These are phyloP conservation scores for Lasioglossum malachurum DNA, from an alignment of 2,888 invertebrate species.

Conservation along the genomic window DNA sequence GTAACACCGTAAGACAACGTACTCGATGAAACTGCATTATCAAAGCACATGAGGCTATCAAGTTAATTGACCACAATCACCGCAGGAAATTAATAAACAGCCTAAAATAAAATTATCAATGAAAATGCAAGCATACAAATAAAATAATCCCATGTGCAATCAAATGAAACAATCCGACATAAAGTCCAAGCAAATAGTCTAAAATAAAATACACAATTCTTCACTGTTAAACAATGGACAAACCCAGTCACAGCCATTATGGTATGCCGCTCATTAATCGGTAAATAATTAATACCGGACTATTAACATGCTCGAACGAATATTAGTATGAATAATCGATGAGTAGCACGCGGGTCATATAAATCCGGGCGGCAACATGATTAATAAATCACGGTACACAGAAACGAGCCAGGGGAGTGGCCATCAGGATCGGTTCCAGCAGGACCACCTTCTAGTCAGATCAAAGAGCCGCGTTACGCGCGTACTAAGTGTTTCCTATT, in stretches of 20 bases:
- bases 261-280: background rate
- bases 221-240: background rate
- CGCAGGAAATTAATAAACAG: background rate
- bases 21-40: background rate
- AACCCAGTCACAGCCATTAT: background rate
- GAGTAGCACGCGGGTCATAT: background rate
- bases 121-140: background rate
- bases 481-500: constrained; percentile 49
- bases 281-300: background rate
- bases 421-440: background rate
- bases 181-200: background rate
- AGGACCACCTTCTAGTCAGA: constrained; percentile 23
- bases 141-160: background rate
- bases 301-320: background rate
- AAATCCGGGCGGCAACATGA: background rate
- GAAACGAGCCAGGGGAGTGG: background rate
- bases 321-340: background rate
- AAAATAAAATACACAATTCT: background rate
- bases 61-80: background rate
- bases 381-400: constrained; percentile 8
- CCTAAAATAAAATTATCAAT: too few relatives aligned
- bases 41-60: background rate
- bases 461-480: constrained; percentile 55
- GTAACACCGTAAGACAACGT: background rate
- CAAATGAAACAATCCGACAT: background rate